These are phyloP conservation scores for Epirrita christyi DNA, from an alignment of 2,888 invertebrate species.

Conservation along the genomic window DNA sequence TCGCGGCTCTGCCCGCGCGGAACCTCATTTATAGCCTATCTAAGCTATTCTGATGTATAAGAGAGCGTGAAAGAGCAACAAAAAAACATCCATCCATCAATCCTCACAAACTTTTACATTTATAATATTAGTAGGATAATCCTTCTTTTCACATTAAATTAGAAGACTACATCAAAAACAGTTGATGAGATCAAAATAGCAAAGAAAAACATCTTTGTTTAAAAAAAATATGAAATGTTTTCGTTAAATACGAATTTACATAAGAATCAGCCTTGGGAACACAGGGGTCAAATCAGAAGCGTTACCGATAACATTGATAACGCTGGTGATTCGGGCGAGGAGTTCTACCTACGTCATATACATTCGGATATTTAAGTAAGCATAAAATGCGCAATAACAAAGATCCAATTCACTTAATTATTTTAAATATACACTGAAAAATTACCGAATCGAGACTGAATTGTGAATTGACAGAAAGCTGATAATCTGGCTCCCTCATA, in stretches of 20 bases:
- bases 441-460: no score
- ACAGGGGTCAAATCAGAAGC: conserved; percentile 19
- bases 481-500: no score
- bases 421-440: no score
- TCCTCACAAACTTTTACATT: not conserved
- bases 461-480: no score
- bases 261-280: not conserved
- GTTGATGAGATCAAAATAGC: not conserved
- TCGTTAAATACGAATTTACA: not conserved
- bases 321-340: conserved; percentile 24
- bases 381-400: not conserved
- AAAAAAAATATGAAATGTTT: not conserved
- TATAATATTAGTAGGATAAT: not conserved
- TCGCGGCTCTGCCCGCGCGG: no score
- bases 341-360: conserved; percentile 9
- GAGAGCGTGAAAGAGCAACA: no score
- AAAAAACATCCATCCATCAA: no score
- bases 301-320: conserved; percentile 31
- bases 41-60: no score
- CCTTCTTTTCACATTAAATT: not conserved
- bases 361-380: not conserved
- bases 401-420: no score
- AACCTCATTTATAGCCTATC: no score
- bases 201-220: not conserved
- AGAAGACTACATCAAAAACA: no score